Percentiles rank a stretch among this genome's conserved stretches.
These are phyloP conservation scores for Heliconius hermathena DNA, from an alignment of 1,140 invertebrate genomes.

Conservation along the genomic window DNA sequence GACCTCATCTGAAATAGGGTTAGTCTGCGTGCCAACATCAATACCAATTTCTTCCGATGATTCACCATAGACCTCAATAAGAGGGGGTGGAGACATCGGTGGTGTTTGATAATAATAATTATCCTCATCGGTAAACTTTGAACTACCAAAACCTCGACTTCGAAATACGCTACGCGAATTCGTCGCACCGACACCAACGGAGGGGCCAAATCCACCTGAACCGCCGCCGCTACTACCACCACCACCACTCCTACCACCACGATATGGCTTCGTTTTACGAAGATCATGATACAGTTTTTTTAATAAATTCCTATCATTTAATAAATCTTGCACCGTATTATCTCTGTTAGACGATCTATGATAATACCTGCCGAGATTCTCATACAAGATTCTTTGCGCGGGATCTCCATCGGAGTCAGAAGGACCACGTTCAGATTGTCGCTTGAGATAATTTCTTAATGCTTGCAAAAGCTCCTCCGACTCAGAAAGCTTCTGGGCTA, in stretches of 20 bases:
- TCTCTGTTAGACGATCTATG: slow-evolving; percentile 84
- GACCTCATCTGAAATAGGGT: slow-evolving; percentile 81
- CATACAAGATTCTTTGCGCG: slow-evolving; percentile 83
- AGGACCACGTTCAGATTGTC: slow-evolving; percentile 56
- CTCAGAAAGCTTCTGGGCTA: slow-evolving; percentile 76
- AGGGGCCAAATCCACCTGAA: slow-evolving; percentile 50
- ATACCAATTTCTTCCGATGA: slow-evolving; percentile 79
- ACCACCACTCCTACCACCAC: slow-evolving; percentile 74
- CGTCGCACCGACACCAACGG: slow-evolving; percentile 41
- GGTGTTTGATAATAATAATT: slow-evolving; percentile 60
- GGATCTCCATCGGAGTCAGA: slow-evolving; percentile 77
- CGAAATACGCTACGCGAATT: slow-evolving; percentile 64
- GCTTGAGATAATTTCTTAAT: slow-evolving; percentile 83
- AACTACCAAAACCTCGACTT: slow-evolving; percentile 61
- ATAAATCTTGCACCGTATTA: slow-evolving; percentile 86
- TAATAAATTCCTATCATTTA: slow-evolving; percentile 87
- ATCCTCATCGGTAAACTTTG: slow-evolving; percentile 67
- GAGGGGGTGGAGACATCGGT: slow-evolving; percentile 83
- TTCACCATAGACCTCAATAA: slow-evolving; percentile 86
- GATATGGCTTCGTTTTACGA: slow-evolving; percentile 86
- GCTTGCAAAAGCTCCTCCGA: slow-evolving; percentile 85
- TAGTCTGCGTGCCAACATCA: slow-evolving; percentile 84
- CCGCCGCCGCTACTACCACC: slow-evolving; percentile 63
- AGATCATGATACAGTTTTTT: slow-evolving; percentile 88
- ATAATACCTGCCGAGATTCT: slow-evolving; percentile 86